Conservation (phyloP, 2,113 vertebrate species). For the Romanogobio albipinnatus region DNA sequence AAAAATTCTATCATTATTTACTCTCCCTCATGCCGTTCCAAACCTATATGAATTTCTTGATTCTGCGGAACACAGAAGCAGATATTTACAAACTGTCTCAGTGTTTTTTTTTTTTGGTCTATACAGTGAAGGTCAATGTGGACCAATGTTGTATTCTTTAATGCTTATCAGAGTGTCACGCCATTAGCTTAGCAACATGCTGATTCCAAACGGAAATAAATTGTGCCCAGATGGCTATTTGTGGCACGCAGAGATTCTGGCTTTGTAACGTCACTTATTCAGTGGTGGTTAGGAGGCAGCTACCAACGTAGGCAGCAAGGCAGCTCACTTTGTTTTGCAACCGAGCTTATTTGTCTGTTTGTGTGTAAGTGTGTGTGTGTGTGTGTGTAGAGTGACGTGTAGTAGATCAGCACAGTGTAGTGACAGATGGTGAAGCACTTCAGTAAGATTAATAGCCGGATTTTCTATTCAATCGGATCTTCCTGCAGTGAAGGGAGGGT, state of each 20-base stretch:
- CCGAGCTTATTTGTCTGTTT: conserved; percentile 34
- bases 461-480: conserved; percentile 76
- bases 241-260: not conserved
- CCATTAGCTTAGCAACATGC: conserved; percentile 5
- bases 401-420: conserved; percentile 52
- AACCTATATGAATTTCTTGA: too few species aligned
- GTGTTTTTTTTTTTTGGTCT: too few species aligned
- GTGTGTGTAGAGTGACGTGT: conserved; percentile 15
- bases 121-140: too few species aligned
- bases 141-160: too few species aligned
- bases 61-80: too few species aligned
- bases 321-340: not conserved
- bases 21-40: not conserved
- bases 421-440: conserved; percentile 78
- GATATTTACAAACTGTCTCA: too few species aligned
- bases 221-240: not conserved
- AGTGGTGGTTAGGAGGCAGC: not conserved
- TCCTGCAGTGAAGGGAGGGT: conserved; percentile 61
- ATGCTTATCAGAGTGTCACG: not conserved
- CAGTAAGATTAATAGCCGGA: conserved; percentile 77
- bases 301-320: not conserved
- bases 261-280: not conserved
- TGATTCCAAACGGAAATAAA: not conserved
- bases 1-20: not conserved
- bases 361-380: conserved; percentile 52